phyloP scores from a whole-genome alignment of 2,888 invertebrate species.

The Zaprionus obscuricornis region DNA sequence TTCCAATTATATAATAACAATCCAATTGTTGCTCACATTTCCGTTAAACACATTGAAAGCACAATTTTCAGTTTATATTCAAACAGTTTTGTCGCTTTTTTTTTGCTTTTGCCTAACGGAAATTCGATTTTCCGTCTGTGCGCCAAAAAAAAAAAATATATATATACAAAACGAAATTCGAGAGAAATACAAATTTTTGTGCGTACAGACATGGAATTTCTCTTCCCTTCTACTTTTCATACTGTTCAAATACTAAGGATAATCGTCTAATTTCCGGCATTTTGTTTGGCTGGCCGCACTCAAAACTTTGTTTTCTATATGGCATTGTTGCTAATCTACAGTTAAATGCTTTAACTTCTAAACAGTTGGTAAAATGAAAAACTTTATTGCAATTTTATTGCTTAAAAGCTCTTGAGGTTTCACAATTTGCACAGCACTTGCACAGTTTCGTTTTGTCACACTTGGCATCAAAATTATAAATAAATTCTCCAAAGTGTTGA shows the following conservation, averaged over 20 bases:
- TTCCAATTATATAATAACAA: slow-evolving; percentile 26
- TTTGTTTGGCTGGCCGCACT: slow-evolving; percentile 40
- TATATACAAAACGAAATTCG: too few relatives aligned
- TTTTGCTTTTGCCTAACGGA: slow-evolving; percentile 44
- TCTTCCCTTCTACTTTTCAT: not conserved
- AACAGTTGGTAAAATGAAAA: slow-evolving; percentile 23
- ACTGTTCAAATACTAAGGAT: slow-evolving; percentile 31
- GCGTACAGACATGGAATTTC: not conserved
- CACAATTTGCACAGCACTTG: not conserved
- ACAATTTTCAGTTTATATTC: slow-evolving; percentile 31
- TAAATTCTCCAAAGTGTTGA: not conserved
- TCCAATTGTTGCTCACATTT: slow-evolving; percentile 43
- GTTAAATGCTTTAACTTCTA: slow-evolving; percentile 20
- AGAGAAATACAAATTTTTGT: too few relatives aligned
- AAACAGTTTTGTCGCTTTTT: slow-evolving; percentile 20
- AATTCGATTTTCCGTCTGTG: slow-evolving; percentile 60
- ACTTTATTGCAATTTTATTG: not conserved
- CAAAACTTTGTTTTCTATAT: slow-evolving; percentile 15
- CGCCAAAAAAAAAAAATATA: too few relatives aligned
- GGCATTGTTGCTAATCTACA: slow-evolving; percentile 22
- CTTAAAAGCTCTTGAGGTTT: not conserved
- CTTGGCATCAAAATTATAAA: not conserved
- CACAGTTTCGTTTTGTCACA: slow-evolving; percentile 7
- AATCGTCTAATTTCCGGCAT: slow-evolving; percentile 68
- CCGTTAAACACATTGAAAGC: slow-evolving; percentile 41